Evolutionary conservation across 2,113 vertebrate species (phyloP), one percentile per base, ranked within the genome.

Genomic region (Limanda limanda): DNA sequence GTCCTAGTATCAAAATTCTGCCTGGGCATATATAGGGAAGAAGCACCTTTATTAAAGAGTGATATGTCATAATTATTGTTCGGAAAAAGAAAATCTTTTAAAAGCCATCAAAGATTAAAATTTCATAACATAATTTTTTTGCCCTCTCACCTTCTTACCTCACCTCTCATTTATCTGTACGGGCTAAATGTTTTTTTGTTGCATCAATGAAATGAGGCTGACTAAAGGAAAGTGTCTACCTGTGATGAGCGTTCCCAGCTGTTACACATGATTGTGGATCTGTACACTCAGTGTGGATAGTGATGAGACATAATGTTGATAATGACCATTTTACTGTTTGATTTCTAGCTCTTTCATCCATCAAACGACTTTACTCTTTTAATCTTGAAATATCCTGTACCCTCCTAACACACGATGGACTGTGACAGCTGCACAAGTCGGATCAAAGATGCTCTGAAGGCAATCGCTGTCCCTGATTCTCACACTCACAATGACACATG

Each of bases 401-500:
- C 21, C 24, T 59, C 27, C 47, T 4, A 13, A 31, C n/a, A 51
- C 47, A 52, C 23, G 54, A 52, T 11, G 57, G 15, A 37, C 54
- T 67, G 24, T 74, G 69, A 67, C 45, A 51, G 64, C 57, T 23
- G 62, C 63, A 78, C 70, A 56, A 57, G 48, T 15, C 5, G 62
- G 59, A 74, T 80, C 69, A 77, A 70, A 70, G 76, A 77, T 40
- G 55, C 65, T 83, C 77, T 55, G 57, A 68, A 68, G 62, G 57
- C 31, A 54, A 42, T 68, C n/a, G 18, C 63, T 21, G 63, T 42
- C 68, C 81, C 76, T 24, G 69, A 62, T 70, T 62, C 68, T 70
- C 57, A 68, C 66, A 61, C 72, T 71, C 69, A 62, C 64, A 54
- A 9, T 54, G 48, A 79, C 64, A 35, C 27, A 3, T 35, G 18